These are phyloP conservation scores for Nasonovia ribisnigri DNA, from an alignment of 2,888 invertebrate genomes.

Conservation along the genomic window DNA sequence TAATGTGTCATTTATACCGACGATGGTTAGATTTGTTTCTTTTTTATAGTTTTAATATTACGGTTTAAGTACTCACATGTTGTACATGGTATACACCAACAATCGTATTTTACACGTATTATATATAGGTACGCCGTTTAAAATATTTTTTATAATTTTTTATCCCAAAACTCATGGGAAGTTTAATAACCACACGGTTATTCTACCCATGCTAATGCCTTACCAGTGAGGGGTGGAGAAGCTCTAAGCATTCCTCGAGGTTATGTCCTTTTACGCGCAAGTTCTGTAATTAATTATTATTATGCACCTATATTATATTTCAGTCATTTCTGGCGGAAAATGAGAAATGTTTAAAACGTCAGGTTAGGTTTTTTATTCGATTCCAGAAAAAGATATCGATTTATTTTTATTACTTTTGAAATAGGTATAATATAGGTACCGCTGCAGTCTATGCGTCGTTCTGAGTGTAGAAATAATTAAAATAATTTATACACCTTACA, in stretches of 20 bases:
- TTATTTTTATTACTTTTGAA: background rate
- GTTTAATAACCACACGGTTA: background rate
- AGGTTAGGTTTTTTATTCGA: background rate
- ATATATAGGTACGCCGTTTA: background rate
- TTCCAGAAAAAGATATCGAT: background rate
- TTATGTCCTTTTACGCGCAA: background rate
- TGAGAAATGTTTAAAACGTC: background rate
- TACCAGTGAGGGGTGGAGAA: background rate
- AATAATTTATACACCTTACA: background rate
- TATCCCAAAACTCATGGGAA: background rate
- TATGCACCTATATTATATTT: background rate
- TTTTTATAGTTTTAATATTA: background rate
- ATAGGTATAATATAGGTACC: background rate
- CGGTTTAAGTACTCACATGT: background rate
- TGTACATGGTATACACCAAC: too few relatives aligned
- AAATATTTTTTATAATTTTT: background rate
- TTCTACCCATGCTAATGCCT: background rate
- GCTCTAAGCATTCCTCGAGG: background rate
- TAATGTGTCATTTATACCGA: background rate
- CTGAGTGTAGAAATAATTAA: background rate
- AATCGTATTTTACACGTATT: background rate
- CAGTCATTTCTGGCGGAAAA: background rate
- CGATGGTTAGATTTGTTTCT: background rate
- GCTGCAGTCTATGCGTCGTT: background rate
- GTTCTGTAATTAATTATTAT: background rate